Conservation (phyloP, 2,797 vertebrate genomes). For the Coregonus ussuriensis region DNA sequence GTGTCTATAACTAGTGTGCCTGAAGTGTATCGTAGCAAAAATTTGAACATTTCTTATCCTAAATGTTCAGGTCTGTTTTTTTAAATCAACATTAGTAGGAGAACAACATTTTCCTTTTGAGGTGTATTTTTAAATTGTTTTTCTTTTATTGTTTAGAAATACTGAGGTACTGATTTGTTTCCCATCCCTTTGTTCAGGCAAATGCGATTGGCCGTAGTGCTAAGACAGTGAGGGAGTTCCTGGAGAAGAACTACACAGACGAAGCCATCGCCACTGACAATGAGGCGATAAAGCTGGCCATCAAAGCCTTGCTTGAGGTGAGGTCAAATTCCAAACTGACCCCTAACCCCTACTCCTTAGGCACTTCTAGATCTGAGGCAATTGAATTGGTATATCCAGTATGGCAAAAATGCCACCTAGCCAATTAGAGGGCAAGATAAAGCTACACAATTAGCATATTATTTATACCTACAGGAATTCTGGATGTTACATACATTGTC, state of each 20-base stretch:
- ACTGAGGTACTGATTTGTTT: not conserved
- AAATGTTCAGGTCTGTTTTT: not conserved
- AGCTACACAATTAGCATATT: no score
- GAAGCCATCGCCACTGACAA: conserved; percentile 79
- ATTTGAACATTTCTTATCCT: no score
- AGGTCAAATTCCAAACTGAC: conserved; percentile 31
- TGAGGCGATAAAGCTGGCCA: conserved; percentile 80
- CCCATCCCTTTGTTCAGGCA: conserved; percentile 61
- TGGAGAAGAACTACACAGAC: conserved; percentile 86
- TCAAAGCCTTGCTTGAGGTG: conserved; percentile 86
- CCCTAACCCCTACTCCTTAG: not conserved
- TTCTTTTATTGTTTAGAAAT: not conserved
- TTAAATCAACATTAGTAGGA: not conserved
- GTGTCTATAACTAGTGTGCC: not conserved
- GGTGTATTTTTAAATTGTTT: not conserved
- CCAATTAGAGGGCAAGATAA: no score
- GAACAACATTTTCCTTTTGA: not conserved
- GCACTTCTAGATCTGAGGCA: not conserved
- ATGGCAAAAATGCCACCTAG: no score
- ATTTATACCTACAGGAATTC: no score
- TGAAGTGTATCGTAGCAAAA: not conserved
- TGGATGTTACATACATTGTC: no score
- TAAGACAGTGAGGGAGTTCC: conserved; percentile 83
- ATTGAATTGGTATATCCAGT: not conserved
- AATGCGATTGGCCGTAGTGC: conserved; percentile 83